These are phyloP conservation scores for Epistrophella euchroma DNA, from an alignment of 2,888 invertebrate genomes.

Conservation along the genomic window DNA sequence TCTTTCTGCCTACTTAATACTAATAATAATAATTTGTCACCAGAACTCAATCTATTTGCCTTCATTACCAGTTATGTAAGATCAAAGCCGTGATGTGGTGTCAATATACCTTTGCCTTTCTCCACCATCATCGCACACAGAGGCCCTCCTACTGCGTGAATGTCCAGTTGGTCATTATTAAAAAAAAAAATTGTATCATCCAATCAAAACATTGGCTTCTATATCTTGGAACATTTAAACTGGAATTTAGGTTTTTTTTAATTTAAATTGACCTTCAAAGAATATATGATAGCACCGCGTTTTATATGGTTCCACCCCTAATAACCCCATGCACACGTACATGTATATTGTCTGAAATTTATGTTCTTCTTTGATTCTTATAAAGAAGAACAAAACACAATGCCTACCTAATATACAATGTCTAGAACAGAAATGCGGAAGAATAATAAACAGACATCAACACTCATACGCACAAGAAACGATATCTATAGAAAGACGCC, in stretches of 20 bases:
- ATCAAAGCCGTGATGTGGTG: neutral
- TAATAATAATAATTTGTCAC: constrained; percentile 21
- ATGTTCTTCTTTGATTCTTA: constrained; percentile 15
- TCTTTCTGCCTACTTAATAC: neutral
- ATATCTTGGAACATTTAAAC: constrained; percentile 17
- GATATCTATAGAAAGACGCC: constrained; percentile 24
- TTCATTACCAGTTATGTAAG: constrained; percentile 17
- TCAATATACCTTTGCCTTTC: constrained; percentile 33
- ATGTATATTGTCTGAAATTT: neutral
- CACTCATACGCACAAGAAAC: constrained; percentile 23
- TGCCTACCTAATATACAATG: neutral
- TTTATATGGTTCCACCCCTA: constrained; percentile 47
- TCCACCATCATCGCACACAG: neutral
- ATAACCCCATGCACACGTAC: constrained; percentile 9
- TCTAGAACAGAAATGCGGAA: constrained; percentile 58
- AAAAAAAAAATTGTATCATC: constrained; percentile 18
- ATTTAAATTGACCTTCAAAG: constrained; percentile 47
- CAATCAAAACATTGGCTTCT: constrained; percentile 34
- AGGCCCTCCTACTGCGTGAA: constrained; percentile 6
- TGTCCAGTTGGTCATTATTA: neutral
- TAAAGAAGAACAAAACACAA: constrained; percentile 5
- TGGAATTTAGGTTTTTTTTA: neutral
- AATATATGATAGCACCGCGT: neutral
- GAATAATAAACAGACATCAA: constrained; percentile 11
- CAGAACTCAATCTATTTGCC: constrained; percentile 6